Evolutionary conservation across 2,888 invertebrate species (phyloP).

Genomic region (Melanargia galathea): DNA sequence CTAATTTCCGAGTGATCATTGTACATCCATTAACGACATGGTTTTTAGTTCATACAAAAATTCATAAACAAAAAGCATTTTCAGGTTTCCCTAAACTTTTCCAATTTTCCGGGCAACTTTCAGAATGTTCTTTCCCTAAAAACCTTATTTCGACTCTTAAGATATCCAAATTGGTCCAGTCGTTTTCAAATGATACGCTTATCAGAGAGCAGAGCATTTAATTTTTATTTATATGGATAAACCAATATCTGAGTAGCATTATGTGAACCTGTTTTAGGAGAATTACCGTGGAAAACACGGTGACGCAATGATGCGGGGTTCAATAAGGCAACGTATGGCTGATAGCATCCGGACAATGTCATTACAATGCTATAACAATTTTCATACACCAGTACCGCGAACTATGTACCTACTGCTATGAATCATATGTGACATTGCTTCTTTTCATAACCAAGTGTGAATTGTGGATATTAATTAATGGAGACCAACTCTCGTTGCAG

Average conservation of each 20-base stretch:
- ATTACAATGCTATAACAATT: conserved; percentile 35
- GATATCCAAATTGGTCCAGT: too few species aligned
- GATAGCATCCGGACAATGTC: conserved; percentile 32
- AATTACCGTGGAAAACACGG: conserved; percentile 32
- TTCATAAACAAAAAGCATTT: too few species aligned
- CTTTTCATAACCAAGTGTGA: conserved; percentile 18
- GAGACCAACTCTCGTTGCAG: neutral
- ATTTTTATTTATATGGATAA: too few species aligned
- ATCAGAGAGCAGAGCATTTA: too few species aligned
- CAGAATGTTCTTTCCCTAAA: too few species aligned
- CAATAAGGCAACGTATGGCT: conserved; percentile 30
- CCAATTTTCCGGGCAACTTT: too few species aligned
- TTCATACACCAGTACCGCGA: conserved; percentile 39
- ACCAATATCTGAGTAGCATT: neutral
- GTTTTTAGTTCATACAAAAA: too few species aligned
- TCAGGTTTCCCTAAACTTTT: too few species aligned
- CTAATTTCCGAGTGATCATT: too few species aligned
- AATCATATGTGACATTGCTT: conserved; percentile 30
- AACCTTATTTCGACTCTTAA: too few species aligned
- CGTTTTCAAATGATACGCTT: too few species aligned
- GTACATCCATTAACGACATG: too few species aligned
- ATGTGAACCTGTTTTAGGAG: conserved; percentile 1
- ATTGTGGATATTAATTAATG: neutral
- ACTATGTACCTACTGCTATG: conserved; percentile 35
- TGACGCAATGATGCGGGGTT: conserved; percentile 36